Evolutionary conservation across 37 sponge, comb jelly and placozoan genomes (phyloP), one percentile per base, ranked within the genome.

Genomic region (Cladorhizidae sp.): DNA sequence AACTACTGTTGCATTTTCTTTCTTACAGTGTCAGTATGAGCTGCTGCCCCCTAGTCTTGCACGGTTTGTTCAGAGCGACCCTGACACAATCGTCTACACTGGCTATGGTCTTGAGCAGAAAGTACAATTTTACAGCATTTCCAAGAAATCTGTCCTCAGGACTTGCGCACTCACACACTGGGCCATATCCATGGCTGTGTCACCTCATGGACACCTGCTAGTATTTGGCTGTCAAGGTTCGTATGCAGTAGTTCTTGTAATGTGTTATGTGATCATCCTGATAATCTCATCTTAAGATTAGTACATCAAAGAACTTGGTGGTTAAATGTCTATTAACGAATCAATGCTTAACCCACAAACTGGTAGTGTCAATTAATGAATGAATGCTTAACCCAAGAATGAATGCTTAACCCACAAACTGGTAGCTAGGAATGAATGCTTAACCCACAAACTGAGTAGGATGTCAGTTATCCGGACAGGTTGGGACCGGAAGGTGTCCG

Each of bases 41-140:
- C 67, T 67, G 26, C 79, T 95, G 23, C 92, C 91, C 9, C 89
- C 92, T 26, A 85, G 87, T 35, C 84, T 96, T 62, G 93, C 91
- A 38, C 62, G 78, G 38, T 92, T 96, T 70, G 80, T 77, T 64
- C 93, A 90, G 14, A 62, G 72, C 7, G 90, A 95, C 29, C 76
- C 79, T 41, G 88, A 90, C 67, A 75, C 65, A 23, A 74, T 96
- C 67, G 32, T 96, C 17, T 87, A 90, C 86, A 90, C 91, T 61
- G 88, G 91, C 21, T 88, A 86, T 70, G 86, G 87, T 5, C 26
- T 76, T 59, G 71, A 87, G 61, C 79, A 42, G 28, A 78, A 68
- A 80, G 78, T 86, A 21, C 74, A 91, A 31, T 82, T 83, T 61
- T 91, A 91, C 84, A 91, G 89, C 58, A 21, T 93, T 15, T 80